Conservation (phyloP, 2,113 vertebrate species). For the Mugil cephalus region DNA sequence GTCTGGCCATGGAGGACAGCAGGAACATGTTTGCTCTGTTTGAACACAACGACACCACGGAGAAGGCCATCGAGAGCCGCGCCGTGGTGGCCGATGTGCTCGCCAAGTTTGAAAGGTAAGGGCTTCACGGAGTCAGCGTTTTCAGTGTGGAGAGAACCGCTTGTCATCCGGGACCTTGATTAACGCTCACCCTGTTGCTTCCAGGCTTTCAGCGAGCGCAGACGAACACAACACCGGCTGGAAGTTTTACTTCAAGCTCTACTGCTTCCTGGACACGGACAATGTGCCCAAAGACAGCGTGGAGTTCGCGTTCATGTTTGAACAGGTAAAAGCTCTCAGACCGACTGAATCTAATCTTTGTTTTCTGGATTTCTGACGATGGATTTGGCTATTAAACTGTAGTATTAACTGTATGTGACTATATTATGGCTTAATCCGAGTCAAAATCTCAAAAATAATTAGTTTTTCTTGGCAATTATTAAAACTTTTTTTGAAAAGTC, state of each 20-base stretch:
- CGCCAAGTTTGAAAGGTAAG: constrained; percentile 97
- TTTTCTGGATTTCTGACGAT: too few species aligned
- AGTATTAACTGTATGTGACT: too few species aligned
- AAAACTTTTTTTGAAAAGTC: too few species aligned
- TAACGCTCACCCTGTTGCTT: background rate
- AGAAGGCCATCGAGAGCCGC: constrained; percentile 96
- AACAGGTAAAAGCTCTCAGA: constrained; percentile 86
- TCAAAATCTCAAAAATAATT: too few species aligned
- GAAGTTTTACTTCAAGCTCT: constrained; percentile 99
- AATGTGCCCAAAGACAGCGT: constrained; percentile 93
- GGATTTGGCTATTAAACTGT: too few species aligned
- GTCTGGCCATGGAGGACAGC: constrained; percentile 97
- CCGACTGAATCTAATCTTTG: too few species aligned
- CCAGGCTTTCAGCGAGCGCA: constrained; percentile 86
- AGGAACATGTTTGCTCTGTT: constrained; percentile 98
- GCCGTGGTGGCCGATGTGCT: constrained; percentile 94
- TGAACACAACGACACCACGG: constrained; percentile 89
- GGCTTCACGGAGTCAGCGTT: accelerated
- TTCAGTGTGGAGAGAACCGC: background rate
- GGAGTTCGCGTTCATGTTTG: constrained; percentile 99
- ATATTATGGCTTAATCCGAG: too few species aligned
- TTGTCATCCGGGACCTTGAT: accelerated
- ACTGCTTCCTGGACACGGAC: constrained; percentile 96
- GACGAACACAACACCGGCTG: constrained; percentile 86
- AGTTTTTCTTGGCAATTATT: too few species aligned